phyloP scores from a whole-genome alignment of 1,140 invertebrate genomes.

The Orchestia grillus region DNA sequence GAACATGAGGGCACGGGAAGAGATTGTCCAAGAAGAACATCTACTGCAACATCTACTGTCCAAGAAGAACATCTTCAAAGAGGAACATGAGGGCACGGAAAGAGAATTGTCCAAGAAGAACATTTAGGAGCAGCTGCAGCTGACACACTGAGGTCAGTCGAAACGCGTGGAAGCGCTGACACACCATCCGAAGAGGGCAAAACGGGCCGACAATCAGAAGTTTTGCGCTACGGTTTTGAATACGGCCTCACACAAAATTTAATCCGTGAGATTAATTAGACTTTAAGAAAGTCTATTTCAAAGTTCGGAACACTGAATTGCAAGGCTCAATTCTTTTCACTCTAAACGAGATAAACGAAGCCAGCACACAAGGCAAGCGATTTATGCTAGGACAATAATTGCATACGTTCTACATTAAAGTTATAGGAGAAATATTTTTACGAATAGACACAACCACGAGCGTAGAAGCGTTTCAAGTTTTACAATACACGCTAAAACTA shows the following conservation, averaged over 20 bases:
- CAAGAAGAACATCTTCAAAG: no score
- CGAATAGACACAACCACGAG: neutral
- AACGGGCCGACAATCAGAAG: neutral
- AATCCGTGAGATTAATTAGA: neutral
- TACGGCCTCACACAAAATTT: neutral
- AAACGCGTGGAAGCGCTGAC: neutral
- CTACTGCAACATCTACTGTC: no score
- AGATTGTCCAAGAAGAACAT: neutral
- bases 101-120: neutral
- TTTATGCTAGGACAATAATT: neutral
- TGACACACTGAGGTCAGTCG: neutral
- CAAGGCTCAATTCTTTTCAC: neutral
- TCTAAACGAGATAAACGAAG: neutral
- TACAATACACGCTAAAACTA: neutral
- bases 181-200: neutral
- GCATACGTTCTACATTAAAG: neutral
- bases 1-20: no score
- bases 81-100: no score
- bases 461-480: neutral
- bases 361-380: neutral
- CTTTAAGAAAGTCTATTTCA: neutral
- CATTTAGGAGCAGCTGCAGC: neutral
- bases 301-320: neutral
- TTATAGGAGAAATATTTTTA: neutral
- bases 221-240: neutral